Evolutionary conservation across 2,797 vertebrate genomes (phyloP).

Genomic region (Poliocrania exsul): DNA sequence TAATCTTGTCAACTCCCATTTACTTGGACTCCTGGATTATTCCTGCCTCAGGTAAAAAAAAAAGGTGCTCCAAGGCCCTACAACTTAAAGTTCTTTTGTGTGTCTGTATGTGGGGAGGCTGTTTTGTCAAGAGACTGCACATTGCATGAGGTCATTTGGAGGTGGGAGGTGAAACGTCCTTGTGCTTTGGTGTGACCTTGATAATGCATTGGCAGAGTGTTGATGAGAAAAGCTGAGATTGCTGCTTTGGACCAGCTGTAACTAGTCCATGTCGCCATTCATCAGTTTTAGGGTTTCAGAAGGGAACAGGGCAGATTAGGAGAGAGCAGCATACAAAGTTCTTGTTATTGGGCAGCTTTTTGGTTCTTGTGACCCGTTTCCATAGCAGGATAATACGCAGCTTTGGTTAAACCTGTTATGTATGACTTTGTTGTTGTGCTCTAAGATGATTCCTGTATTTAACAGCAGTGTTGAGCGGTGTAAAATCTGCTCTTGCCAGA

Average conservation of each 20-base stretch:
- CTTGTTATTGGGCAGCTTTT: conserved; percentile 10
- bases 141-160: not conserved
- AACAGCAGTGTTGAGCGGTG: not conserved
- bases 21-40: not conserved
- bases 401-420: conserved; percentile 29
- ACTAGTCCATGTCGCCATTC: not conserved
- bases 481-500: not conserved
- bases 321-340: not conserved
- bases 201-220: not conserved
- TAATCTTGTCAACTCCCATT: not conserved
- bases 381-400: conserved; percentile 19
- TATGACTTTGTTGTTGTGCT: conserved; percentile 31
- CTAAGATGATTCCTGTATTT: not conserved
- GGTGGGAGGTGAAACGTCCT: not conserved
- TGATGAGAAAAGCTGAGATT: not conserved
- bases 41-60: not conserved
- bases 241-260: conserved; percentile 19
- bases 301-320: conserved; percentile 39
- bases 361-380: conserved; percentile 40
- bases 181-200: not conserved
- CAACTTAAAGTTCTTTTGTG: not conserved
- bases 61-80: not conserved
- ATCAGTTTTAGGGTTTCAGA: conserved; percentile 24
- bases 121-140: not conserved
- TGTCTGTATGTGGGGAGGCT: not conserved